A percentile compares a stretch with the other conserved stretches of the same genome.
Conservation (phyloP, 2,113 vertebrate genomes). For the Antigone vipio region DNA sequence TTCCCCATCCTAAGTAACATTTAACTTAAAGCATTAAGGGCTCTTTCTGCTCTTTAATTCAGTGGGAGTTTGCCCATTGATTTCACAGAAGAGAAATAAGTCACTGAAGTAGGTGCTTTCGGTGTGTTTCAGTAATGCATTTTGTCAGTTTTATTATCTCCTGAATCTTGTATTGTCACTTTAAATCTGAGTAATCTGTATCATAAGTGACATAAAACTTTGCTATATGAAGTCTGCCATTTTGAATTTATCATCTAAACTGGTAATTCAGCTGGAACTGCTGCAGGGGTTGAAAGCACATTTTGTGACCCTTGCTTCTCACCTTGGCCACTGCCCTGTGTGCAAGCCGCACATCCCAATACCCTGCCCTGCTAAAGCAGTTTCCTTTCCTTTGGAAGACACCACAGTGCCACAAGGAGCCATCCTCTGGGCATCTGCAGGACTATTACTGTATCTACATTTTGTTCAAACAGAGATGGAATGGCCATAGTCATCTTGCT, state of each 20-base stretch:
- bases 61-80: neutral
- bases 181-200: constrained; percentile 17
- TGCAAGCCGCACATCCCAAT: accelerated
- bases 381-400: neutral
- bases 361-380: neutral
- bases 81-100: neutral
- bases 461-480: neutral
- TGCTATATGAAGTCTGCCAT: constrained; percentile 43
- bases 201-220: constrained; percentile 29
- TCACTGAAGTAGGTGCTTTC: neutral
- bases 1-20: neutral
- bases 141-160: constrained; percentile 45
- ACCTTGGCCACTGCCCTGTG: neutral
- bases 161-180: constrained; percentile 27
- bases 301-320: neutral
- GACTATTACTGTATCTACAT: neutral
- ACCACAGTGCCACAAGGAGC: neutral
- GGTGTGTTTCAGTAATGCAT: neutral
- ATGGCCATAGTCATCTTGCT: neutral
- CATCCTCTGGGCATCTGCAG: neutral
- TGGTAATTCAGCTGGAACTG: neutral
- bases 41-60: neutral
- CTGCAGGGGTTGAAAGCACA: neutral
- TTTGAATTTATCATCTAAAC: constrained; percentile 6
- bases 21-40: neutral